Conservation (phyloP, 2,113 vertebrate species). For the Oenanthe oenanthe region DNA sequence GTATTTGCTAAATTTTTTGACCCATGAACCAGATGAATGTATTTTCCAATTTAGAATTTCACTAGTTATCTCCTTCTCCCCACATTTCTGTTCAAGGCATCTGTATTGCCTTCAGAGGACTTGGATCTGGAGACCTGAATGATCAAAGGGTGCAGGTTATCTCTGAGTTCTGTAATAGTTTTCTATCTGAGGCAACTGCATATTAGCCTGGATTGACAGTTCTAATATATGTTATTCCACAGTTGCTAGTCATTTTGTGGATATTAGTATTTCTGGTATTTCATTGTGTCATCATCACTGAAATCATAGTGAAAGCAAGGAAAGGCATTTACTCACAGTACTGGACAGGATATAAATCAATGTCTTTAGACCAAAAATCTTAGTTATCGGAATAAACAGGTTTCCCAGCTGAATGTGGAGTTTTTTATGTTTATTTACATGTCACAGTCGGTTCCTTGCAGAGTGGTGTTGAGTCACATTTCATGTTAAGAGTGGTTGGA, state of each 20-base stretch:
- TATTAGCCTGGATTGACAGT: conserved; percentile 34
- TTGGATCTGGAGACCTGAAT: background rate
- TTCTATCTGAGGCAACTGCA: background rate
- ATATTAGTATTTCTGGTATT: conserved; percentile 44
- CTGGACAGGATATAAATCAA: conserved; percentile 7
- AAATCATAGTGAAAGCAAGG: conserved; percentile 12
- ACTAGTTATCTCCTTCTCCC: background rate
- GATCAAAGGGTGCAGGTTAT: conserved; percentile 11
- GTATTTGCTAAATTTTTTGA: background rate
- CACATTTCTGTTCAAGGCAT: background rate
- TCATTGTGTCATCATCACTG: background rate
- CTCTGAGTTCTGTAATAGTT: background rate
- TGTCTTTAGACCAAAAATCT: background rate
- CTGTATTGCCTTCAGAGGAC: background rate
- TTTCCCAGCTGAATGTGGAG: background rate
- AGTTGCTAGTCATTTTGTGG: conserved; percentile 6
- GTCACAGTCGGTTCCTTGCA: background rate
- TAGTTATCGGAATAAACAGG: background rate
- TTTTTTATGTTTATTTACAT: background rate
- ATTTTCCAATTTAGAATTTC: background rate
- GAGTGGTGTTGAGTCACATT: background rate
- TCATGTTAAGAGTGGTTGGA: background rate
- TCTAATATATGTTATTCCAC: conserved; percentile 28
- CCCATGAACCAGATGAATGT: background rate
- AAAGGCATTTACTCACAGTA: background rate